Evolutionary conservation across 2,113 vertebrate species (phyloP).

Genomic region (Camarhynchus parvulus): DNA sequence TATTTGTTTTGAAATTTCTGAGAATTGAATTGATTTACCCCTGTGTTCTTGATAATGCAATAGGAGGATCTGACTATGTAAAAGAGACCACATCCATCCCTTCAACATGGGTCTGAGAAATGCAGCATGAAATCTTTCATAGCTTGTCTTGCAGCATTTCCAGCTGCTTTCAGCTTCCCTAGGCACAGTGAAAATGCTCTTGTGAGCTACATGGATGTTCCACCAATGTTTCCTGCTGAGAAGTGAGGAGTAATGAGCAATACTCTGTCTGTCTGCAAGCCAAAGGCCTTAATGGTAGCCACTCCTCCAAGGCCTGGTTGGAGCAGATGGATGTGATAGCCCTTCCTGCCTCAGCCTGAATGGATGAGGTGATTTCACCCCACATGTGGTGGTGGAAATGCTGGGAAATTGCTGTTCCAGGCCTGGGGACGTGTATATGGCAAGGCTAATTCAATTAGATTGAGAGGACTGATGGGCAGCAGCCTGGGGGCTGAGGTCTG

Average conservation of each 20-base stretch:
- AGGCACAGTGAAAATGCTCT: not conserved
- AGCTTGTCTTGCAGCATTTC: not conserved
- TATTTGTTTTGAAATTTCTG: not conserved
- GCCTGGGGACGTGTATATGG: accelerated
- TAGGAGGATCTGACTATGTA: not conserved
- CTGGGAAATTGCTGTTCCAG: not conserved
- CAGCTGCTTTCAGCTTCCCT: not conserved
- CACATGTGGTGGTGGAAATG: not conserved
- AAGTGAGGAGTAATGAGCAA: not conserved
- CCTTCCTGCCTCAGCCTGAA: not conserved
- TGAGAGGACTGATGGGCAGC: not conserved
- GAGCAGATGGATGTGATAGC: not conserved
- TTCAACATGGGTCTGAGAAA: not conserved
- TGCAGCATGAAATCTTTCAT: not conserved
- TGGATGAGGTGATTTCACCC: not conserved
- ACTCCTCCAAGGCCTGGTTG: not conserved
- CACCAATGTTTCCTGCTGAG: not conserved
- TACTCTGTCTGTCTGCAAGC: not conserved
- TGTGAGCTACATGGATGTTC: not conserved
- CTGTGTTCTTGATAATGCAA: not conserved
- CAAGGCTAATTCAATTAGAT: not conserved
- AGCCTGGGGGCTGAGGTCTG: not conserved
- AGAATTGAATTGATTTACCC: not conserved
- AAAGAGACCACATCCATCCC: not conserved
- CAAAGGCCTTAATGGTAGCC: not conserved